Evolutionary conservation across 2,797 vertebrate genomes (phyloP).

Genomic region (Tangara arthus): DNA sequence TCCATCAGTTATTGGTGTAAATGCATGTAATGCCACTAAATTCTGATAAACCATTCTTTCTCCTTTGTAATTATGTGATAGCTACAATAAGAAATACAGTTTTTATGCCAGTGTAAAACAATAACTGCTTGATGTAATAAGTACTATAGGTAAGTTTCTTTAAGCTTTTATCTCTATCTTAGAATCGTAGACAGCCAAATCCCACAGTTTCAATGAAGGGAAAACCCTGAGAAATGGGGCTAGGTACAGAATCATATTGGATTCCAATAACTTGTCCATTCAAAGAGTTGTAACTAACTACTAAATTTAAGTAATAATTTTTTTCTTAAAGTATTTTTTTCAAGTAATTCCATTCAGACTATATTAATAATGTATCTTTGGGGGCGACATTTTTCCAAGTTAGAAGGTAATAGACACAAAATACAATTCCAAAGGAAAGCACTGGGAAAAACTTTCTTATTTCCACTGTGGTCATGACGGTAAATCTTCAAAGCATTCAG

Average conservation of each 20-base stretch:
- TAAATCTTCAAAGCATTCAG: background rate
- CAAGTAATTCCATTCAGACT: background rate
- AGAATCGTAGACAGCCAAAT: background rate
- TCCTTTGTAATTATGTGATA: background rate
- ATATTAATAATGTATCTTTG: background rate
- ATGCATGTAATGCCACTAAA: background rate
- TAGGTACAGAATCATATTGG: background rate
- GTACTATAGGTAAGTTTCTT: background rate
- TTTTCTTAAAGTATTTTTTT: background rate
- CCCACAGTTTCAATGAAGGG: background rate
- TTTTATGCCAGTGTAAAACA: background rate
- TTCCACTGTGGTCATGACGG: background rate
- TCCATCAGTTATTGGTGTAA: background rate
- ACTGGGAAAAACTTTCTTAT: background rate
- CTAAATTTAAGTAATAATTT: background rate
- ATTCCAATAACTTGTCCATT: background rate
- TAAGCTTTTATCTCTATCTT: background rate
- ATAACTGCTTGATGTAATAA: background rate
- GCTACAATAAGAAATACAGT: background rate
- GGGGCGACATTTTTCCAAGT: background rate
- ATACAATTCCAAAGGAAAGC: background rate
- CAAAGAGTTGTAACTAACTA: background rate
- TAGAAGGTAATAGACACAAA: accelerated
- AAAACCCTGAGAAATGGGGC: background rate
- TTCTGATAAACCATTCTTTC: background rate